These are phyloP conservation scores for Operophtera brumata DNA, from an alignment of 2,888 invertebrate species.

Conservation along the genomic window DNA sequence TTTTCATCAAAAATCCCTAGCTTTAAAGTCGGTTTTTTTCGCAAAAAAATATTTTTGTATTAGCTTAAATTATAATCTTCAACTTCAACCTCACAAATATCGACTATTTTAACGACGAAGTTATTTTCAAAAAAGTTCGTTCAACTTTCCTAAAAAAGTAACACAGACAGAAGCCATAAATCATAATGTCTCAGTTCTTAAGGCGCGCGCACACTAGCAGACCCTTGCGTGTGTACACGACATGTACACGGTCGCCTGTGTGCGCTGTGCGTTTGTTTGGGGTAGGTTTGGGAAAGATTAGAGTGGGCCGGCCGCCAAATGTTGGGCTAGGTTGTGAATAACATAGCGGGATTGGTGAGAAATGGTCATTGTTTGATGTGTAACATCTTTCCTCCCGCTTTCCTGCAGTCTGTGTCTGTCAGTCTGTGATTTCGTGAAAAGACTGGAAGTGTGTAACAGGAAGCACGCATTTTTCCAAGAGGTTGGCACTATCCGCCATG, in stretches of 20 bases:
- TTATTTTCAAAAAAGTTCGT: constrained; percentile 9
- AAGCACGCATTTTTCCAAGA: too few species aligned
- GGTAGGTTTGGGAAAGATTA: constrained; percentile 75
- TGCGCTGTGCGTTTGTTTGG: constrained; percentile 54
- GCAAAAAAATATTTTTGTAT: too few species aligned
- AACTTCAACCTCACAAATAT: neutral
- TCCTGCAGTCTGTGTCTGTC: too few species aligned
- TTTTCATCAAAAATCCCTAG: too few species aligned
- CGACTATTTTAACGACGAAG: neutral
- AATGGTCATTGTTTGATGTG: constrained; percentile 47
- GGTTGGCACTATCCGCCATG: too few species aligned
- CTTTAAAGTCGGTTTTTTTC: too few species aligned
- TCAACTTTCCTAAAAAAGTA: constrained; percentile 6
- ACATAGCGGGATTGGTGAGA: constrained; percentile 46
- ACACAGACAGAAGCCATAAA: constrained; percentile 22
- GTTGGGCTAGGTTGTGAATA: constrained; percentile 71
- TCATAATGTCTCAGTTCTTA: constrained; percentile 28
- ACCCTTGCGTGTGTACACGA: constrained; percentile 25
- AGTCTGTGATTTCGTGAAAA: too few species aligned
- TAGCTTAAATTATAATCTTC: too few species aligned
- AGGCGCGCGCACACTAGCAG: constrained; percentile 29
- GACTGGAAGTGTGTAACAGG: too few species aligned
- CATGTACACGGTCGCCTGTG: constrained; percentile 8
- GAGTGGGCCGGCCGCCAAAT: constrained; percentile 71
- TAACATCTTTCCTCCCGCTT: too few species aligned